Percentiles rank a stretch among this genome's conserved stretches.
Conservation (phyloP, 2,888 invertebrate species). For the Ptychoptera albimana region DNA sequence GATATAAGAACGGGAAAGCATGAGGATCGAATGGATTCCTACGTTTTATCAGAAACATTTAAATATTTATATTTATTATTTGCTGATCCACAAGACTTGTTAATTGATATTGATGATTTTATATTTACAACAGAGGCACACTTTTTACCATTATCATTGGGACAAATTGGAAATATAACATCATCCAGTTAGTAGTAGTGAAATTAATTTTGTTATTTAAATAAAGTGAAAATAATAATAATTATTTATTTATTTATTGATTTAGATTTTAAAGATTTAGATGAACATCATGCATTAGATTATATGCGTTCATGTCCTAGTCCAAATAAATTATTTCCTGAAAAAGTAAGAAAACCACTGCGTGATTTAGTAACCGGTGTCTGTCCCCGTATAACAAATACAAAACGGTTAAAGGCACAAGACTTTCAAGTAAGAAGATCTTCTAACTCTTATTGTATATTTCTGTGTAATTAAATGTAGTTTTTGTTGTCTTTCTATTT, state of each 20-base stretch:
- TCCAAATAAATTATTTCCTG: slow-evolving; percentile 65
- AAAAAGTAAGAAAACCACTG: slow-evolving; percentile 67
- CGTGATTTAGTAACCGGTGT: slow-evolving; percentile 72
- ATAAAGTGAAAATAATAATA: slow-evolving; percentile 12
- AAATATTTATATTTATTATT: slow-evolving; percentile 93
- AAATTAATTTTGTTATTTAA: slow-evolving; percentile 26
- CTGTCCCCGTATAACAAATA: slow-evolving; percentile 45
- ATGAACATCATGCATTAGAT: slow-evolving; percentile 38
- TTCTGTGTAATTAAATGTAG: background rate
- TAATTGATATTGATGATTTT: slow-evolving; percentile 70
- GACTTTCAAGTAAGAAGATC: slow-evolving; percentile 47
- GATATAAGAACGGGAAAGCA: slow-evolving; percentile 81
- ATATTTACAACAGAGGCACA: slow-evolving; percentile 92
- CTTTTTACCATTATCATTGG: slow-evolving; percentile 73
- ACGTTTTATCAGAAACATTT: slow-evolving; percentile 92
- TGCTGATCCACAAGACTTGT: slow-evolving; percentile 69
- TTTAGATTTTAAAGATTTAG: slow-evolving; percentile 29
- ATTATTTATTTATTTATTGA: slow-evolving; percentile 4
- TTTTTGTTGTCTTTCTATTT: background rate
- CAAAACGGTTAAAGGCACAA: slow-evolving; percentile 48
- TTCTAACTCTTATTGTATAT: slow-evolving; percentile 13
- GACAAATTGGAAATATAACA: slow-evolving; percentile 41
- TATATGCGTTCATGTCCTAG: slow-evolving; percentile 63
- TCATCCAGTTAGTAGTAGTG: slow-evolving; percentile 15
- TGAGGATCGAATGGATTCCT: slow-evolving; percentile 97